Conservation (phyloP, 2,797 vertebrate genomes). For the Pyrrhura leucotis region DNA sequence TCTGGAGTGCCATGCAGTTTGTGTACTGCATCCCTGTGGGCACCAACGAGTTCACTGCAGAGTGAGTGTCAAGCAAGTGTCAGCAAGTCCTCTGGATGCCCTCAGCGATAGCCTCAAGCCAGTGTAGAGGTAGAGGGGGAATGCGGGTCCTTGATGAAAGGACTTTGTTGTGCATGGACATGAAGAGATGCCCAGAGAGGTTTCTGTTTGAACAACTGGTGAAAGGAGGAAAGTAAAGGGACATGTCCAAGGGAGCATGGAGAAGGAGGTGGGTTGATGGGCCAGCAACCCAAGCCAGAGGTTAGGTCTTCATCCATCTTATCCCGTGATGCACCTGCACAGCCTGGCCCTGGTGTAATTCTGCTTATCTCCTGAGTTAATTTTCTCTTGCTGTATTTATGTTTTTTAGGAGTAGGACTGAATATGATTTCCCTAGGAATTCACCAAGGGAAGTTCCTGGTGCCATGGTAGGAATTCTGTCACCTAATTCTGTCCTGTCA, state of each 20-base stretch:
- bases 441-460: not conserved
- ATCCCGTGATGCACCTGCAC: not conserved
- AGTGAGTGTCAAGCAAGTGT: constrained; percentile 79
- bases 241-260: accelerated
- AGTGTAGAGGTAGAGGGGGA: not conserved
- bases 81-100: accelerated
- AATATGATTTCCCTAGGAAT: not conserved
- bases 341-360: not conserved
- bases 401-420: not conserved
- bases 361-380: not conserved
- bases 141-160: accelerated
- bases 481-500: not conserved
- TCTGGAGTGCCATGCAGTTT: constrained; percentile 99
- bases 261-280: not conserved
- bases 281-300: not conserved
- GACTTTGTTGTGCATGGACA: not conserved
- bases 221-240: not conserved
- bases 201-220: not conserved
- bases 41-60: constrained; percentile 97
- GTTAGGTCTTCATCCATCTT: not conserved
- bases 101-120: not conserved
- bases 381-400: not conserved
- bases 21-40: constrained; percentile 99
- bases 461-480: not conserved
- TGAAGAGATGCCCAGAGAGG: not conserved